Percentiles rank a stretch among this genome's conserved stretches.
Conservation (phyloP, 2,113 vertebrate species). For the Raphicerus campestris region DNA sequence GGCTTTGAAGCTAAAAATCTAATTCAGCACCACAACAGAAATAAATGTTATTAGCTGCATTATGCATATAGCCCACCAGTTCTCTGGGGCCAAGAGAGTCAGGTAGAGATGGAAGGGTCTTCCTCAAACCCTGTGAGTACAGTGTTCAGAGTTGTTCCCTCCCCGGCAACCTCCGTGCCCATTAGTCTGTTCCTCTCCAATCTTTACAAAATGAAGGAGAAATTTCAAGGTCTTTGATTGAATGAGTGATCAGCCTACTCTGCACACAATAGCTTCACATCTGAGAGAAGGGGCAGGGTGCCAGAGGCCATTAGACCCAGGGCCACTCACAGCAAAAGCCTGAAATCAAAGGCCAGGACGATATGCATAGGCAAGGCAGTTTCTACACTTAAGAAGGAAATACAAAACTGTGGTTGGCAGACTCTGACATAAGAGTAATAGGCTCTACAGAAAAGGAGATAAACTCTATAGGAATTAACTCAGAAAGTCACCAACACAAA, state of each 20-base stretch:
- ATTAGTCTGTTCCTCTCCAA: neutral
- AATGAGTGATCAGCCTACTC: neutral
- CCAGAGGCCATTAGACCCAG: neutral
- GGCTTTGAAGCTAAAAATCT: conserved; percentile 13
- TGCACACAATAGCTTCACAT: conserved; percentile 3
- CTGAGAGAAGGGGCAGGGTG: neutral
- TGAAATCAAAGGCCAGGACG: neutral
- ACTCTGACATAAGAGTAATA: neutral
- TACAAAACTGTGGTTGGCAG: neutral
- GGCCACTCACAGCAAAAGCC: neutral
- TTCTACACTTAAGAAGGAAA: neutral
- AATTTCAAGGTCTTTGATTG: conserved; percentile 1
- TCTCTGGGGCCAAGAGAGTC: neutral
- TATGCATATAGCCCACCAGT: neutral
- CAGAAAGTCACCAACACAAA: neutral
- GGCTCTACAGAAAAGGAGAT: neutral
- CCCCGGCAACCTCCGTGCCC: fast-evolving
- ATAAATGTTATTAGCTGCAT: neutral
- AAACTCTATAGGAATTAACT: conserved; percentile 14
- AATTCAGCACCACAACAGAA: neutral
- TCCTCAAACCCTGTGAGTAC: neutral
- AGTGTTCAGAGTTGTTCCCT: neutral
- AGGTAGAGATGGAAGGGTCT: neutral
- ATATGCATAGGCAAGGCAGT: neutral
- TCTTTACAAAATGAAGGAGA: neutral